Conservation (phyloP, 37 sponge, comb jelly and placozoan genomes). For the Aplysina aerophoba region DNA sequence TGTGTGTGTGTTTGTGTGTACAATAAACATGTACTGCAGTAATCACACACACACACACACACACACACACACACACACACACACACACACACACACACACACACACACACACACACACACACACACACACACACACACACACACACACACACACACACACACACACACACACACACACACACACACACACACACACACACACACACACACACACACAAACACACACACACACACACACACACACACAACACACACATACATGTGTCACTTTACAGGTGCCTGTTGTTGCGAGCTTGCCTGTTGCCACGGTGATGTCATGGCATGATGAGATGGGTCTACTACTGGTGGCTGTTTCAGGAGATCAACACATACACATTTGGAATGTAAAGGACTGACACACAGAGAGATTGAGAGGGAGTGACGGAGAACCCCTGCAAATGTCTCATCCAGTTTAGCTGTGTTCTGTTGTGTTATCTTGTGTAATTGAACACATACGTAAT, state of each 20-base stretch:
- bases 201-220: too few species aligned
- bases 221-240: too few species aligned
- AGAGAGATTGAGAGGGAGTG: background rate
- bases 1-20: too few species aligned
- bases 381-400: background rate
- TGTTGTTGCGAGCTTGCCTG: background rate
- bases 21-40: background rate
- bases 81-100: conserved; percentile 31
- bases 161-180: background rate
- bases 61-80: conserved; percentile 33
- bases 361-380: conserved; percentile 45
- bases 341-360: conserved; percentile 35
- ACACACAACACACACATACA: too few species aligned
- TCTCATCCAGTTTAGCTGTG: background rate
- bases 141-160: conserved; percentile 18
- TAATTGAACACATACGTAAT: background rate
- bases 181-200: too few species aligned
- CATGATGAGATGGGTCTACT: conserved; percentile 33
- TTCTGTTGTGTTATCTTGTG: too few species aligned
- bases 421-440: background rate
- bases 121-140: conserved; percentile 31
- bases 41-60: conserved; percentile 30
- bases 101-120: conserved; percentile 23
- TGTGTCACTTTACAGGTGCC: background rate
- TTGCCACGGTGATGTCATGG: conserved; percentile 47